Percentiles rank a stretch among this genome's conserved stretches.
phyloP scores from a whole-genome alignment of 2,113 vertebrate genomes.

The Pyrgilauda ruficollis region DNA sequence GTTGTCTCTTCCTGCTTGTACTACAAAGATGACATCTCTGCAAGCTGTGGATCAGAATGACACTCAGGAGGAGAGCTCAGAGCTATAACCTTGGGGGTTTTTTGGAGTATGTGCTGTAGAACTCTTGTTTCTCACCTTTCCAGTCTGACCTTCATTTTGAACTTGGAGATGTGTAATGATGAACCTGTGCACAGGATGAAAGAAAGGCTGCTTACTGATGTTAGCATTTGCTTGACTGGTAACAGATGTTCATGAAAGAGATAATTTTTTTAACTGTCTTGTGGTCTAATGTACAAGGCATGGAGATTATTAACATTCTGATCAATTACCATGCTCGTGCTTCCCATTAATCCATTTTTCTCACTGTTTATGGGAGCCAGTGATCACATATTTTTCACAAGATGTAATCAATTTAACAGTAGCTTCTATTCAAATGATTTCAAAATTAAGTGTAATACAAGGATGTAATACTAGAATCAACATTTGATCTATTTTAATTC shows the following conservation, averaged over 20 bases:
- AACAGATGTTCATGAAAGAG: constrained; percentile 44
- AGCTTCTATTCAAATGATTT: not conserved
- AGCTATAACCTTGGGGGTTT: not conserved
- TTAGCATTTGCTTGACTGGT: constrained; percentile 26
- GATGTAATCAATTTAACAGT: not conserved
- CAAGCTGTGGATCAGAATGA: not conserved
- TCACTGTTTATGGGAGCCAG: not conserved
- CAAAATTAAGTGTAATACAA: not conserved
- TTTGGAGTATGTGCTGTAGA: not conserved
- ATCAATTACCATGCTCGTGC: not conserved
- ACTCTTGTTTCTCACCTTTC: not conserved
- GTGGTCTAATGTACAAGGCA: not conserved
- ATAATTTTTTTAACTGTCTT: not conserved
- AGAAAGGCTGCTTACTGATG: constrained; percentile 11
- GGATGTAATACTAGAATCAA: not conserved
- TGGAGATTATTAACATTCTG: constrained; percentile 29
- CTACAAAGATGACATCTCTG: not conserved
- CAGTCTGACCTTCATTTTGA: constrained; percentile 26
- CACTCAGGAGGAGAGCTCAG: not conserved
- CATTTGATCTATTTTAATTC: not conserved
- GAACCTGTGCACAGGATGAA: constrained; percentile 27
- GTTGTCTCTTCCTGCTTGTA: not conserved
- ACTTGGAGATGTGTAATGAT: not conserved
- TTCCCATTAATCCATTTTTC: constrained; percentile 28
- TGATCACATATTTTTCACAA: not conserved